Evolutionary conservation across 2,888 invertebrate species (phyloP).

Genomic region (Pyrocoelia pectoralis): DNA sequence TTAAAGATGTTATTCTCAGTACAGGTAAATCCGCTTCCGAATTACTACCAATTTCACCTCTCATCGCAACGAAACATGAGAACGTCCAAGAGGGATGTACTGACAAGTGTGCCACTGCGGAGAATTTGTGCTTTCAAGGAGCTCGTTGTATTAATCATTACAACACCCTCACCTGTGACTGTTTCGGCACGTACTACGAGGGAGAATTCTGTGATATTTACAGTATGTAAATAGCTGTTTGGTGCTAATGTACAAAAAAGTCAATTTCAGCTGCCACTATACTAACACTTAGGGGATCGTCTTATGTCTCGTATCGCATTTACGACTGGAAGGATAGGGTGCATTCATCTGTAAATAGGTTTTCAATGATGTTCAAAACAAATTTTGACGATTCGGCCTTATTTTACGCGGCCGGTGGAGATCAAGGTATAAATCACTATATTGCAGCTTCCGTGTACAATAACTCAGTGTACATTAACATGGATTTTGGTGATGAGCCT

Average conservation of each 20-base stretch:
- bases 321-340: slow-evolving; percentile 93
- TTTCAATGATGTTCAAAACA: slow-evolving; percentile 91
- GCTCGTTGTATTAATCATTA: slow-evolving; percentile 93
- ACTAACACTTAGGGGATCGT: slow-evolving; percentile 87
- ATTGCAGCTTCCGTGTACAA: slow-evolving; percentile 87
- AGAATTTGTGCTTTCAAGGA: slow-evolving; percentile 87
- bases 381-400: slow-evolving; percentile 90
- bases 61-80: slow-evolving; percentile 88
- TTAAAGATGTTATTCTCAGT: slow-evolving; percentile 85
- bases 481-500: slow-evolving; percentile 86
- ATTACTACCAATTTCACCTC: slow-evolving; percentile 79
- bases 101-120: slow-evolving; percentile 80
- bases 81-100: slow-evolving; percentile 90
- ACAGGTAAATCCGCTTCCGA: slow-evolving; percentile 88
- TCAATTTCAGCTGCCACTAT: slow-evolving; percentile 81
- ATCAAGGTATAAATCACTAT: slow-evolving; percentile 87
- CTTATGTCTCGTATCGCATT: slow-evolving; percentile 90
- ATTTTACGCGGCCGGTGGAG: slow-evolving; percentile 93
- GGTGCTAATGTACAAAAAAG: not conserved
- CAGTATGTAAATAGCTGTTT: slow-evolving; percentile 68
- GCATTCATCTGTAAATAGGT: slow-evolving; percentile 85
- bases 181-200: slow-evolving; percentile 91
- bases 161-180: slow-evolving; percentile 88
- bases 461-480: slow-evolving; percentile 83
- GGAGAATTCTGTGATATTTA: slow-evolving; percentile 91